Conservation (phyloP, 2,888 invertebrate genomes). For the Meiosimyza decipiens region DNA sequence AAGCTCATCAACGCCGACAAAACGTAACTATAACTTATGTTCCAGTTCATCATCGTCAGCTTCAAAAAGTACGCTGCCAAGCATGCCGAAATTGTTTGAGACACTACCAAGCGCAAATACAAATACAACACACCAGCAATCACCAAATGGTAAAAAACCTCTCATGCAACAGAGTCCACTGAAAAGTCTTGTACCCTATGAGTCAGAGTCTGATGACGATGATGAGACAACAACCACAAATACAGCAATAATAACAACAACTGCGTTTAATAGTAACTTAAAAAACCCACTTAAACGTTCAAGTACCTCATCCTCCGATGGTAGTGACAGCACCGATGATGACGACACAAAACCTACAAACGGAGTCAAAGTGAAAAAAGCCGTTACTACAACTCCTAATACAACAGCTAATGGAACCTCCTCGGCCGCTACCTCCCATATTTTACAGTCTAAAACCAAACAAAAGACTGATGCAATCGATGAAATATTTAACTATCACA, state of each 20-base stretch:
- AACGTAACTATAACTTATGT: constrained; percentile 22
- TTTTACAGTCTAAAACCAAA: constrained; percentile 46
- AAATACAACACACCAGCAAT: not conserved
- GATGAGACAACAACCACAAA: constrained; percentile 27
- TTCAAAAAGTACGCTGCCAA: constrained; percentile 60
- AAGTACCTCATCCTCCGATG: constrained; percentile 46
- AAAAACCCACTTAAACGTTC: constrained; percentile 52
- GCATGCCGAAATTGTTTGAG: constrained; percentile 62
- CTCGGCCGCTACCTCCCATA: constrained; percentile 16
- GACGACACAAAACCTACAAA: constrained; percentile 35
- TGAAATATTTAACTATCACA: constrained; percentile 56
- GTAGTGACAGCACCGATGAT: constrained; percentile 45
- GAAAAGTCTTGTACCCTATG: constrained; percentile 71
- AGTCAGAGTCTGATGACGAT: constrained; percentile 69
- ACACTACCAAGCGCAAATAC: constrained; percentile 27
- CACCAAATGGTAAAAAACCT: constrained; percentile 36
- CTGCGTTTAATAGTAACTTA: constrained; percentile 36
- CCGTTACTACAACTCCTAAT: constrained; percentile 38
- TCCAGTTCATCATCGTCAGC: constrained; percentile 36
- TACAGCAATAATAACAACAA: constrained; percentile 29
- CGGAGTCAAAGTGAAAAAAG: constrained; percentile 41
- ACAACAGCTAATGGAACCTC: constrained; percentile 26
- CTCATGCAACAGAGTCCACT: constrained; percentile 48
- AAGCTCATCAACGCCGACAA: constrained; percentile 45
- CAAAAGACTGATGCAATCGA: constrained; percentile 60